phyloP scores from a whole-genome alignment of 2,113 vertebrate genomes.

The Blennius ocellaris region DNA sequence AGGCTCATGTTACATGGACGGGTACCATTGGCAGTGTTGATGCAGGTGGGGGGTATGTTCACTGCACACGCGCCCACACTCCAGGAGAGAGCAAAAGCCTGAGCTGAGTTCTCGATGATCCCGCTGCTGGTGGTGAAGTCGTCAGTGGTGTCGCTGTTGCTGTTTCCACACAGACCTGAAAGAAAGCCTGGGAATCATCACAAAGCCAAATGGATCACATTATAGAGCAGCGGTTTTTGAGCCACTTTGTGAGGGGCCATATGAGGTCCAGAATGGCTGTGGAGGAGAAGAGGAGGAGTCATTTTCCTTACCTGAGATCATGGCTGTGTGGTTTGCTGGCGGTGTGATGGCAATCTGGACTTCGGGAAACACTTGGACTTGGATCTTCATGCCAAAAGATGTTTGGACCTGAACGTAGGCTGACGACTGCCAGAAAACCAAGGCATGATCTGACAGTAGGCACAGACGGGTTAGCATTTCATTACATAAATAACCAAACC shows the following conservation, averaged over 20 bases:
- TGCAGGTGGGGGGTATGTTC: conserved; percentile 63
- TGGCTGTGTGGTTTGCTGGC: conserved; percentile 30
- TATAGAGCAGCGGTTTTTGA: too few relatives aligned
- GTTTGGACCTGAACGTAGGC: conserved; percentile 78
- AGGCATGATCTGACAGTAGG: conserved; percentile 61
- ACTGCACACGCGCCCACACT: conserved; percentile 55
- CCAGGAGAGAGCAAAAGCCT: conserved; percentile 78
- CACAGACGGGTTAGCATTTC: background rate
- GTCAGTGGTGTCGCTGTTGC: conserved; percentile 77
- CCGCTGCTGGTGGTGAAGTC: conserved; percentile 77
- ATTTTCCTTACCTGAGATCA: conserved; percentile 44
- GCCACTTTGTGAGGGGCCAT: too few relatives aligned
- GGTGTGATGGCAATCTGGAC: conserved; percentile 79
- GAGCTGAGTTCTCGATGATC: conserved; percentile 75
- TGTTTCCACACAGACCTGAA: conserved; percentile 83
- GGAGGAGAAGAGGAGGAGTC: too few relatives aligned
- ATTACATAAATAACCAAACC: fast-evolving
- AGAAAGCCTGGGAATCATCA: background rate
- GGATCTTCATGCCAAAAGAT: conserved; percentile 75
- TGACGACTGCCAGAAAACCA: conserved; percentile 83
- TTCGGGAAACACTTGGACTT: conserved; percentile 79
- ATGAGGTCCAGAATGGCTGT: too few relatives aligned
- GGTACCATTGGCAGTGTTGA: conserved; percentile 82
- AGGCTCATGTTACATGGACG: background rate
- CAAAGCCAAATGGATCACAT: too few relatives aligned